A percentile compares a stretch with the other conserved stretches of the same genome.
These are phyloP conservation scores for Diabrotica virgifera DNA, from an alignment of 1,140 invertebrate species.

Conservation along the genomic window DNA sequence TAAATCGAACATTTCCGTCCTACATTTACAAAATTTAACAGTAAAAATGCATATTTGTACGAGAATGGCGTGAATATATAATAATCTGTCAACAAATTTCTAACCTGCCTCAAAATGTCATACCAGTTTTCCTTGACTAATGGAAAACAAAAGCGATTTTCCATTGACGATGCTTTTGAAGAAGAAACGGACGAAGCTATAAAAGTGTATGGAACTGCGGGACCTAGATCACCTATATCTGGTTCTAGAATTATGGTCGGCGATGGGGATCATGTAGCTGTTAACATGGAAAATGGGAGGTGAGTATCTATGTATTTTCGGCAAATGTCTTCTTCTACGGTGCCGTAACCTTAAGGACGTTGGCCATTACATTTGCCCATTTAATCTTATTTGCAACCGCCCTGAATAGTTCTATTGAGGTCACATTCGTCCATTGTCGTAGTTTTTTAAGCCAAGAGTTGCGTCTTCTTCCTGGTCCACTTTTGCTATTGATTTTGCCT, in stretches of 20 bases:
- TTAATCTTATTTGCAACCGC: no score
- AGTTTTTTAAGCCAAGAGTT: no score
- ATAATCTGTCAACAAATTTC: slow-evolving; percentile 1
- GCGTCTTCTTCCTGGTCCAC: no score
- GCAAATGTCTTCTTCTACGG: no score
- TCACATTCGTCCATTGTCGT: no score
- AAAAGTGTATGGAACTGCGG: slow-evolving; percentile 70
- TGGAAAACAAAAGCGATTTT: slow-evolving; percentile 59
- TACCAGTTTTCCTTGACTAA: slow-evolving; percentile 38
- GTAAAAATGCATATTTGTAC: background rate
- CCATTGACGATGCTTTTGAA: slow-evolving; percentile 79
- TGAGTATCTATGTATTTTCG: slow-evolving; percentile 14
- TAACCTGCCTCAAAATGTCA: slow-evolving; percentile 31
- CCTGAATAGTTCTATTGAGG: no score
- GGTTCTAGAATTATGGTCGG: slow-evolving; percentile 24
- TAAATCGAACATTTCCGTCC: background rate
- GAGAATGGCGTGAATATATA: background rate
- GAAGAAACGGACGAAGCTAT: slow-evolving; percentile 77
- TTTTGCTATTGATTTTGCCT: no score
- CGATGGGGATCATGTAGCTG: slow-evolving; percentile 36
- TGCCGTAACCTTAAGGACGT: no score
- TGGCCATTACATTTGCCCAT: no score
- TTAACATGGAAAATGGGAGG: slow-evolving; percentile 41
- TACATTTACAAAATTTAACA: background rate
- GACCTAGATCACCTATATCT: slow-evolving; percentile 27